A percentile compares a stretch with the other conserved stretches of the same genome.
These are phyloP conservation scores for Sebastes fasciatus DNA, from an alignment of 2,113 vertebrate species.

Conservation along the genomic window DNA sequence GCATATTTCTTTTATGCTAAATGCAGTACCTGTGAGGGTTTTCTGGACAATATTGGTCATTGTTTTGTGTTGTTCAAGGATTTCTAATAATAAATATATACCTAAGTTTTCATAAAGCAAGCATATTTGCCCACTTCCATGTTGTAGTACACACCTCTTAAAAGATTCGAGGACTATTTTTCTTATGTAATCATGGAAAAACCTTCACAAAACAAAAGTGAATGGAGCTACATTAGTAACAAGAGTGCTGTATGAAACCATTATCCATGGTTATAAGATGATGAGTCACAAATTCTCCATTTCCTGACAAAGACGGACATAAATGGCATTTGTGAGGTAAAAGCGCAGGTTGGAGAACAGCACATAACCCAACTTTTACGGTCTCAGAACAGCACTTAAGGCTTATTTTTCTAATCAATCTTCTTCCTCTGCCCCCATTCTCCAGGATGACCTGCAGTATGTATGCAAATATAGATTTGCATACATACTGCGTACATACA, in stretches of 20 bases:
- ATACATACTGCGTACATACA: neutral
- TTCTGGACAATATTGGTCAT: too few relatives aligned
- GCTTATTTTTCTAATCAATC: slow-evolving; percentile 7
- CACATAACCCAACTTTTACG: neutral
- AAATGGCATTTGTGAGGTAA: slow-evolving; percentile 31
- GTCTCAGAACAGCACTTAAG: slow-evolving; percentile 7
- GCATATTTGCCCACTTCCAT: too few relatives aligned
- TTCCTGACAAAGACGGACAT: slow-evolving; percentile 27
- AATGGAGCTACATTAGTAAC: slow-evolving; percentile 19
- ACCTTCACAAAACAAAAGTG: neutral
- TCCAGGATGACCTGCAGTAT: slow-evolving; percentile 40
- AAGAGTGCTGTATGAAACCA: slow-evolving; percentile 45
- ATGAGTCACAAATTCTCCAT: slow-evolving; percentile 49
- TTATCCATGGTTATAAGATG: slow-evolving; percentile 39
- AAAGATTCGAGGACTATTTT: neutral
- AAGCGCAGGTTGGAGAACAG: neutral
- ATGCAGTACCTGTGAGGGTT: too few relatives aligned
- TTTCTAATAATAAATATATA: too few relatives aligned
- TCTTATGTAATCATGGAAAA: neutral
- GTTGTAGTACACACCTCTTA: neutral
- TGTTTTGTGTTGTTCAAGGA: too few relatives aligned
- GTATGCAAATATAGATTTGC: slow-evolving; percentile 61
- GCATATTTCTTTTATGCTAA: too few relatives aligned
- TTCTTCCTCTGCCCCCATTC: slow-evolving; percentile 20
- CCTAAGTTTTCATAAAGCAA: too few relatives aligned